Evolutionary conservation across 2,888 invertebrate species (phyloP).

Genomic region (Acanthosoma haemorrhoidale): DNA sequence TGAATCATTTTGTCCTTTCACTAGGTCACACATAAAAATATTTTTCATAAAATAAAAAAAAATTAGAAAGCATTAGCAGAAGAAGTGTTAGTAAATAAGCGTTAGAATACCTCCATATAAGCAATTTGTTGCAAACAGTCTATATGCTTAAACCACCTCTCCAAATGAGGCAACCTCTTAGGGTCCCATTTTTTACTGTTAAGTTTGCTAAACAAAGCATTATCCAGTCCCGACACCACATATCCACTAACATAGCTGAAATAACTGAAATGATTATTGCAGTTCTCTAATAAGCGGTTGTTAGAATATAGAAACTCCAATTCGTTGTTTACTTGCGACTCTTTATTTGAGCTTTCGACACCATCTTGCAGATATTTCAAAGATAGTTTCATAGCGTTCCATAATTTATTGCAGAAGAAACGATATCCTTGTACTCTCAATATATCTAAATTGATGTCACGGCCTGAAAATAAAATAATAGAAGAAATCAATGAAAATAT

Average conservation of each 20-base stretch:
- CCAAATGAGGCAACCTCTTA: slow-evolving; percentile 45
- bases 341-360: slow-evolving; percentile 6
- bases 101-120: slow-evolving; percentile 29
- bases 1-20: too few relatives aligned
- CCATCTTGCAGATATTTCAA: slow-evolving; percentile 54
- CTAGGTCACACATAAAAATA: too few relatives aligned
- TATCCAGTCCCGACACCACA: slow-evolving; percentile 47
- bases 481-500: too few relatives aligned
- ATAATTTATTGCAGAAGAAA: slow-evolving; percentile 97
- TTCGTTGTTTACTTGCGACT: slow-evolving; percentile 16
- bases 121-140: slow-evolving; percentile 24
- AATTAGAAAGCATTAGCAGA: too few relatives aligned
- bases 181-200: slow-evolving; percentile 35
- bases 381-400: slow-evolving; percentile 96
- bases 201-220: slow-evolving; percentile 43
- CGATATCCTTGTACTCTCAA: slow-evolving; percentile 87
- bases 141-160: slow-evolving; percentile 49
- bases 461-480: slow-evolving; percentile 50
- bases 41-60: too few relatives aligned
- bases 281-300: slow-evolving; percentile 22
- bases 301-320: slow-evolving; percentile 16
- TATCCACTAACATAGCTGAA: slow-evolving; percentile 41
- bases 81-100: too few relatives aligned
- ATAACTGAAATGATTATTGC: slow-evolving; percentile 30
- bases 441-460: slow-evolving; percentile 96